phyloP scores from a whole-genome alignment of 2,888 invertebrate species.

The Spilosoma lubricipeda region DNA sequence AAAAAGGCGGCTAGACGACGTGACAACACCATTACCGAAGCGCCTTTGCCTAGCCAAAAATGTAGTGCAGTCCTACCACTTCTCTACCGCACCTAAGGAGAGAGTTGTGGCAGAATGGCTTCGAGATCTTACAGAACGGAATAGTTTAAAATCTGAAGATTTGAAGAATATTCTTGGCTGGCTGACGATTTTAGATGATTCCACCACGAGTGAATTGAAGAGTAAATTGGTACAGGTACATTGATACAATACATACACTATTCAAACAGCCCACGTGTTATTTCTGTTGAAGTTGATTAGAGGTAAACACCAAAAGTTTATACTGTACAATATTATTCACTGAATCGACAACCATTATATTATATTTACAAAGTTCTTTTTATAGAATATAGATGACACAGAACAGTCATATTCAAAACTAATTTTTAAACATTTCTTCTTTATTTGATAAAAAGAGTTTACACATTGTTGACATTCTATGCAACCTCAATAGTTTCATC shows the following conservation, averaged over 20 bases:
- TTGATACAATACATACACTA: not conserved
- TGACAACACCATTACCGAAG: conserved; percentile 77
- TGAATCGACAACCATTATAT: too few relatives aligned
- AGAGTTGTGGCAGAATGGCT: conserved; percentile 84
- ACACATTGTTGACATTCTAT: too few relatives aligned
- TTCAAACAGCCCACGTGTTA: not conserved
- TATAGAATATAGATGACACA: too few relatives aligned
- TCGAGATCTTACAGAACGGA: conserved; percentile 61
- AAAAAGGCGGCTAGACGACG: conserved; percentile 77
- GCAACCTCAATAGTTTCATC: too few relatives aligned
- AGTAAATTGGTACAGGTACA: conserved; percentile 72
- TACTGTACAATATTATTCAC: too few relatives aligned
- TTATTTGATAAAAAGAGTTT: too few relatives aligned
- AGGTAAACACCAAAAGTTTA: too few relatives aligned
- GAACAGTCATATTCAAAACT: too few relatives aligned
- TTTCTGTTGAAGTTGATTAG: too few relatives aligned
- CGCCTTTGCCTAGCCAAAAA: conserved; percentile 85
- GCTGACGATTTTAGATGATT: conserved; percentile 66
- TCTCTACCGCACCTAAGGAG: conserved; percentile 82
- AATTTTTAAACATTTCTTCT: too few relatives aligned
- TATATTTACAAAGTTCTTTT: too few relatives aligned
- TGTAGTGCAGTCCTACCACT: conserved; percentile 77
- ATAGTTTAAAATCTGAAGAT: conserved; percentile 66
- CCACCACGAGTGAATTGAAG: conserved; percentile 74
- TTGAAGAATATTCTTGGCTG: conserved; percentile 70